phyloP scores from a whole-genome alignment of 2,113 vertebrate species.

The Platichthys stellatus region DNA sequence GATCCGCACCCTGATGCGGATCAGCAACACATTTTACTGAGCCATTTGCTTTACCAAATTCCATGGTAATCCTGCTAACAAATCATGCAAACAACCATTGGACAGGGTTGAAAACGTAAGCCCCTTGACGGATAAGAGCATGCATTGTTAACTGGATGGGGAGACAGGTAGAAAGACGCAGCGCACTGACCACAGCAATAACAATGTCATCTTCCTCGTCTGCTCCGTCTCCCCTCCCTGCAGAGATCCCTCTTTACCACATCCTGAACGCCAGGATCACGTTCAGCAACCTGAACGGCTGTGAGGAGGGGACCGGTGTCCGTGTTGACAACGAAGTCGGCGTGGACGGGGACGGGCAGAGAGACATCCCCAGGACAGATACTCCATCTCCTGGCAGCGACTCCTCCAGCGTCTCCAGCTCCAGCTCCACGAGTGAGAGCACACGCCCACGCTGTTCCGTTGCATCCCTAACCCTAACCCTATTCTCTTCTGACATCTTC shows the following conservation, averaged over 20 bases:
- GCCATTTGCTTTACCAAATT: too few species aligned
- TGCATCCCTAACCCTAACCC: too few species aligned
- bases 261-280: slow-evolving; percentile 98
- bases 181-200: too few species aligned
- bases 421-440: slow-evolving; percentile 91
- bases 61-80: too few species aligned
- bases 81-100: too few species aligned
- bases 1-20: too few species aligned
- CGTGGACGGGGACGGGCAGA: slow-evolving; percentile 83
- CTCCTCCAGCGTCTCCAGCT: slow-evolving; percentile 96
- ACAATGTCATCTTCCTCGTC: neutral
- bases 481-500: neutral
- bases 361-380: slow-evolving; percentile 87
- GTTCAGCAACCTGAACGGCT: slow-evolving; percentile 97
- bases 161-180: too few species aligned
- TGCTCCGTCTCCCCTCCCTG: neutral
- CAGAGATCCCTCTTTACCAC: slow-evolving; percentile 98
- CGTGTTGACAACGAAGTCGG: slow-evolving; percentile 79
- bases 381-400: slow-evolving; percentile 94
- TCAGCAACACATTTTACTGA: too few species aligned
- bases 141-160: too few species aligned
- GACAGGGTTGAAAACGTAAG: too few species aligned
- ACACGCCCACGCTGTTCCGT: too few species aligned
- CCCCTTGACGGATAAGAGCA: too few species aligned
- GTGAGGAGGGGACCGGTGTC: slow-evolving; percentile 85